These are phyloP conservation scores for Tenrec ecaudatus DNA, from an alignment of 2,113 vertebrate genomes.

Conservation along the genomic window DNA sequence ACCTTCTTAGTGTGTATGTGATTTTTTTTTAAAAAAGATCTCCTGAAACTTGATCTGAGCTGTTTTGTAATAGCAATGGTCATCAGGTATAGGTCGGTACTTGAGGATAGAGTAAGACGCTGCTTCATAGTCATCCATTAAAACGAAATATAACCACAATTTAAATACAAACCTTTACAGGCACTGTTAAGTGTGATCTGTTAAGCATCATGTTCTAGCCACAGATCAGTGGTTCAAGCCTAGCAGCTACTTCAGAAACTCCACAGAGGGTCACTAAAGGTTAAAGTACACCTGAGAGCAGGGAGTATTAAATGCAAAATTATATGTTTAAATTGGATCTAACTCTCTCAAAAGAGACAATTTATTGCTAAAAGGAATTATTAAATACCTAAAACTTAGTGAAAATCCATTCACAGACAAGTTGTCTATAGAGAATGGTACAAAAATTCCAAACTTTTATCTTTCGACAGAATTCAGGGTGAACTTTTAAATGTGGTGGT, in stretches of 20 bases:
- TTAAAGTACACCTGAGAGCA: too few species aligned
- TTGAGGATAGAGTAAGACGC: not conserved
- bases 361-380: conserved; percentile 1
- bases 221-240: too few species aligned
- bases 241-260: too few species aligned
- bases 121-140: not conserved
- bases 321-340: not conserved
- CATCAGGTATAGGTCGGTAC: not conserved
- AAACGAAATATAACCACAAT: not conserved
- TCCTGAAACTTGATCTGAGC: not conserved
- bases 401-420: not conserved
- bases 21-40: not conserved
- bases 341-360: rapidly evolving
- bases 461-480: conserved; percentile 50
- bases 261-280: too few species aligned
- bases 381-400: not conserved
- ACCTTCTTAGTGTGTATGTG: not conserved
- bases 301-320: not conserved
- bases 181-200: not conserved
- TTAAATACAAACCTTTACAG: not conserved
- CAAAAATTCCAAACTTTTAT: conserved; percentile 39
- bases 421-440: not conserved
- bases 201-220: too few species aligned
- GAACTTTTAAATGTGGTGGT: conserved; percentile 46
- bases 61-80: not conserved